Base-by-base conservation (phyloP, 2,113 vertebrate genomes). In the Pungitius pungitius region DNA sequence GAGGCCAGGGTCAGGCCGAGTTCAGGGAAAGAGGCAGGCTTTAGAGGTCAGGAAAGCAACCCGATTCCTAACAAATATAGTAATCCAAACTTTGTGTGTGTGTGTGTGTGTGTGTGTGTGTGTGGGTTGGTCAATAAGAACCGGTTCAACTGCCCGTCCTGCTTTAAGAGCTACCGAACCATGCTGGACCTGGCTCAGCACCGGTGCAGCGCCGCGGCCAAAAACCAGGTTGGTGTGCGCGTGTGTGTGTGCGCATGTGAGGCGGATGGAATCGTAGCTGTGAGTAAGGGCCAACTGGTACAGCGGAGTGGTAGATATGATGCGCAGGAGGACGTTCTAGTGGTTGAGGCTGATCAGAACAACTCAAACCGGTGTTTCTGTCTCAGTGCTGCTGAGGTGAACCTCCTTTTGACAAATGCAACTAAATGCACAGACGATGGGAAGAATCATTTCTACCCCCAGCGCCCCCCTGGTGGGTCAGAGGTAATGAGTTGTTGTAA, bases 81-180 rank as follows among this genome's bases (percentile, higher is more conserved):
- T 92, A 92, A 92, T 91, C 69, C 64, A 85, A 90, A 87, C 79
- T 27, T 68, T 70, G 54, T 63, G 66, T 69, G 75, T 55, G 49
- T 66, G 57, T 15, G 30, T 77, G 52, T 68, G 61, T 58, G 20
- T 67, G 47, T 59, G 74, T 70, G 79, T 39, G 51, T 63, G 69
- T 9, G 22, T 84, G 78, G 77, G 45, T 84, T 86, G 91, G 88
- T 88, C 91, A 81, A 84, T 88, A 91, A 92, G 91, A 95, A 94
- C 40, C 93, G 94, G 52, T 95, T 95, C 89, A 91, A 90, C 83
- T 96, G 95, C 82, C 93, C 92, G 30, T 93, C 83, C 69, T 96
- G 95, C 83, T 92, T 94, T 88, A 95, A 95, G 80, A 94, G 92
- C 80, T 97, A 96, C 87, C 85, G 93, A 83, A 93, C 89, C 77